A percentile compares a stretch with the other conserved stretches of the same genome.
Evolutionary conservation across 2,797 vertebrate genomes (phyloP).

Genomic region (Valencia hispanica): DNA sequence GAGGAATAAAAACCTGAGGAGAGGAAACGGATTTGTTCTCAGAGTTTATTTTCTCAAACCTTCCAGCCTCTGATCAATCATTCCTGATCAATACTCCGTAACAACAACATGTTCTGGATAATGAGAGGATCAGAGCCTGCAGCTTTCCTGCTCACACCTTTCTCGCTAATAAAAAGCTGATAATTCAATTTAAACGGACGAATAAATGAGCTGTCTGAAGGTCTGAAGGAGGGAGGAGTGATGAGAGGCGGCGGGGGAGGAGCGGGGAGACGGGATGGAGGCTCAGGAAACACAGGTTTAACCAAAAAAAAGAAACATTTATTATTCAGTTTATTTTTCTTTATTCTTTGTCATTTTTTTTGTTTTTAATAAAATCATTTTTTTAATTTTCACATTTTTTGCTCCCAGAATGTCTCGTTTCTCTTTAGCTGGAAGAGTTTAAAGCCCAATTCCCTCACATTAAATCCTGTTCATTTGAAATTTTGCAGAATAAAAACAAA

Average conservation of each 20-base stretch:
- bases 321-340: not conserved
- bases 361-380: not conserved
- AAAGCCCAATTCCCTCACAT: not conserved
- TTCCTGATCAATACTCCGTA: slow-evolving; percentile 1
- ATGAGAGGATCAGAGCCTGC: not conserved
- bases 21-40: not conserved
- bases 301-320: not conserved
- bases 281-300: not conserved
- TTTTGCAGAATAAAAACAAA: not conserved
- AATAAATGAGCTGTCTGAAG: slow-evolving; percentile 21
- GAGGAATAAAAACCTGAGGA: not conserved
- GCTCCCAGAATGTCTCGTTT: not conserved
- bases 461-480: not conserved
- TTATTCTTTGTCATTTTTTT: not conserved
- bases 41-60: not conserved
- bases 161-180: not conserved
- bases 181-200: slow-evolving; percentile 32
- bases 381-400: not conserved
- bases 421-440: not conserved
- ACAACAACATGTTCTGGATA: slow-evolving; percentile 2
- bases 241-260: not conserved
- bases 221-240: not conserved
- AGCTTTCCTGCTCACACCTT: not conserved
- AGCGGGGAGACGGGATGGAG: slow-evolving; percentile 26
- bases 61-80: not conserved